Conservation (phyloP, 2,113 vertebrate species). For the western clawed frog (Xenopus tropicalis) region UCB_Xtro_10.0 CM004444.2:129990001-129990500, state of each 20-base stretch:
- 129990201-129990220: not conserved
- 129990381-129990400: conserved; percentile 25
- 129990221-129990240: conserved; percentile 1
- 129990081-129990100: too few species aligned
- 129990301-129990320: conserved; percentile 25
- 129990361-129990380: conserved; percentile 7
- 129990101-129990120: too few species aligned
- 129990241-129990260: conserved; percentile 30
- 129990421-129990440: conserved; percentile 24
- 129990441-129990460: conserved; percentile 26
- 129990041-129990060: too few species aligned
- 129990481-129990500: conserved; percentile 30
- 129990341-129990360: conserved; percentile 1
- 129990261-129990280: conserved; percentile 10
- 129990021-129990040: too few species aligned
- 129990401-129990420: conserved; percentile 28
- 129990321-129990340: conserved; percentile 7
- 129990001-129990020: too few species aligned
- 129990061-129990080: too few species aligned
- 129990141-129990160: too few species aligned
- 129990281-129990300: conserved; percentile 15
- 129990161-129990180: too few species aligned
- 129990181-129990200: too few species aligned
- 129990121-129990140: too few species aligned
- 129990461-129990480: conserved; percentile 16